A percentile compares a stretch with the other conserved stretches of the same genome.
These are phyloP conservation scores for Trichopoda pennipes DNA, from an alignment of 2,888 invertebrate species.

Conservation along the genomic window DNA sequence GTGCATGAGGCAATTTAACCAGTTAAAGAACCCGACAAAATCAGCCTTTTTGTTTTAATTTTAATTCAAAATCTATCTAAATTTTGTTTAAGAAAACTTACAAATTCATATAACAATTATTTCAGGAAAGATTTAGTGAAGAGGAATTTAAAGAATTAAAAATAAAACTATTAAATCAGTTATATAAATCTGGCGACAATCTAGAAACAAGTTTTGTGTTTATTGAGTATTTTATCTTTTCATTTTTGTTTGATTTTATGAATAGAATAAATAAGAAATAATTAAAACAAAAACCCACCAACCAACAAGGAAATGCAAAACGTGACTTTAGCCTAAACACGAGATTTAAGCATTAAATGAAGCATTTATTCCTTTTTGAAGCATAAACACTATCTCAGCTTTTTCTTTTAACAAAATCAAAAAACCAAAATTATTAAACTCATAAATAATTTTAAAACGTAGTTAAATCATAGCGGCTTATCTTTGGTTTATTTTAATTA, in stretches of 20 bases:
- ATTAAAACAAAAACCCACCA: constrained; percentile 4
- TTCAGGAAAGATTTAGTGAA: not conserved
- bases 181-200: constrained; percentile 15
- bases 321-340: constrained; percentile 60
- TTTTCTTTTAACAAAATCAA: too few species aligned
- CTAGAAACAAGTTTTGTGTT: constrained; percentile 38
- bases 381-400: not conserved
- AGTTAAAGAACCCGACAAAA: too few species aligned
- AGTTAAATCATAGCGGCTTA: too few species aligned
- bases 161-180: constrained; percentile 18
- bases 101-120: not conserved
- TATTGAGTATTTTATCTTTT: constrained; percentile 14
- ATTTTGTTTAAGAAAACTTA: not conserved
- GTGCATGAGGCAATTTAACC: too few species aligned
- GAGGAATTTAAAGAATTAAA: constrained; percentile 8
- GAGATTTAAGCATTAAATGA: constrained; percentile 49
- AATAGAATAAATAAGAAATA: constrained; percentile 37
- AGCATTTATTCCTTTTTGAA: constrained; percentile 5
- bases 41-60: too few species aligned
- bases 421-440: not conserved
- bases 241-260: not conserved
- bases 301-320: constrained; percentile 25
- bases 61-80: too few species aligned
- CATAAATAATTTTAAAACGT: too few species aligned
- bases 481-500: too few species aligned